Conservation (phyloP, 2,797 vertebrate species). For the Lateolabrax maculatus region DNA sequence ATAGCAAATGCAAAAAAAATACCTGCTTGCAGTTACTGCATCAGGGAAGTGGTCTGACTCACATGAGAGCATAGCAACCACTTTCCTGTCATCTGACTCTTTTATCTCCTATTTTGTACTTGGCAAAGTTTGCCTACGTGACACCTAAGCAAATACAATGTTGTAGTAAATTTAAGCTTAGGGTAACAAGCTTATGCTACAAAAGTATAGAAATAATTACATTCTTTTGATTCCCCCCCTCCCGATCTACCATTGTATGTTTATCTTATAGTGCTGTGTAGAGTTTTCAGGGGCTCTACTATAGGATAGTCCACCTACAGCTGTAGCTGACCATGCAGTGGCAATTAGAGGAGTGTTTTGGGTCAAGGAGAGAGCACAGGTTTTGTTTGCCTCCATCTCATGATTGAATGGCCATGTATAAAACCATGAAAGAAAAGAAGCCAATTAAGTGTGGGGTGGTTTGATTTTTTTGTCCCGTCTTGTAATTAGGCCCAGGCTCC, state of each 20-base stretch:
- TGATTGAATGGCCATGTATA: conserved; percentile 83
- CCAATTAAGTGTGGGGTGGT: conserved; percentile 83
- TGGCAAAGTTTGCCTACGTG: neutral
- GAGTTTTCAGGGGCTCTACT: conserved; percentile 42
- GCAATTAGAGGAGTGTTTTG: conserved; percentile 84
- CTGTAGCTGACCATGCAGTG: conserved; percentile 74
- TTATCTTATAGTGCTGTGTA: conserved; percentile 47
- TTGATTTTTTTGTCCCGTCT: conserved; percentile 83
- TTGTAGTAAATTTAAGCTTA: neutral
- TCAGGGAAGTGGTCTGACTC: conserved; percentile 52
- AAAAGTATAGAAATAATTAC: conserved; percentile 38
- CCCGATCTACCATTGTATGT: conserved; percentile 44
- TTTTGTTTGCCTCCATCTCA: conserved; percentile 86
- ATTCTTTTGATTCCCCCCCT: conserved; percentile 29
- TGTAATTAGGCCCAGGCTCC: conserved; percentile 82
- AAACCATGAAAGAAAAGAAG: conserved; percentile 83
- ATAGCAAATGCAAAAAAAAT: conserved; percentile 1
- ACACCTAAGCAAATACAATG: neutral
- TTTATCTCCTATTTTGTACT: neutral
- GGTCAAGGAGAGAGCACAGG: conserved; percentile 83
- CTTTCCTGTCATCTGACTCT: conserved; percentile 39
- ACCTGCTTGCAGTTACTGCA: neutral
- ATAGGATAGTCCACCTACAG: conserved; percentile 66
- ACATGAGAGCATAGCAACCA: neutral
- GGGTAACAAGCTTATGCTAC: neutral